Evolutionary conservation across 2,888 invertebrate genomes (phyloP), one percentile per base, ranked within the genome.

Genomic region (Metacarcinus magister): DNA sequence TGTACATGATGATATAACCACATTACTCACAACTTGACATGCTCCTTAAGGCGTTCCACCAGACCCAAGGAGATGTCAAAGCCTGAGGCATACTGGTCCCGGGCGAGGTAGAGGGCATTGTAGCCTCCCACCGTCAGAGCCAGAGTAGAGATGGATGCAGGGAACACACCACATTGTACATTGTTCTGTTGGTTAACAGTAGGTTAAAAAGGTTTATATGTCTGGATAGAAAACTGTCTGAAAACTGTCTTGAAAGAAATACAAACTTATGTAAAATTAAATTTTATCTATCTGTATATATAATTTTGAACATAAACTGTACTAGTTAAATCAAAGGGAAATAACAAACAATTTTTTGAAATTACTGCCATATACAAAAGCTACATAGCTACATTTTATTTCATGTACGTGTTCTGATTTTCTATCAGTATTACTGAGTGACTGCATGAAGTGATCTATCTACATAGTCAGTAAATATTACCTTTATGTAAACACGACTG

Each of bases 81-180:
- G 23, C 89, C 60, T 39, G 92, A 54, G 46, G 54, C 87, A 32
- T 97, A 95, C n/a, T 44, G 82, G 43, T 97, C 93, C 75, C 97
- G 91, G 54, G 87, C 89, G 46, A 97, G 94, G 87, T 97, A 97
- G 82, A 97, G 92, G 46, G 96, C 97, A 95, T 96, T 96, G 96
- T 95, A 97, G 54, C 96, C 92, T 32, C 96, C 96, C 16, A 97
- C 94, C 13, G 96, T 96, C 28, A 96, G 75, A 28, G 95, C 95
- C 95, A 97, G 92, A 7, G 96, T 94, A 1, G 97, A 96, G 16
- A 97, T 44, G 43, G 97, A 96, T 43, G 96, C 97, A 3, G 97
- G 97, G 90, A 96, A 97, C 19, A 97, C 95, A 43, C 97, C 97
- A 92, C 97, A 96, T 44, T 95, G 54, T 43, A 97, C 93, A 93